These are phyloP conservation scores for Anastrepha ludens DNA, from an alignment of 1,140 invertebrate species.

Conservation along the genomic window DNA sequence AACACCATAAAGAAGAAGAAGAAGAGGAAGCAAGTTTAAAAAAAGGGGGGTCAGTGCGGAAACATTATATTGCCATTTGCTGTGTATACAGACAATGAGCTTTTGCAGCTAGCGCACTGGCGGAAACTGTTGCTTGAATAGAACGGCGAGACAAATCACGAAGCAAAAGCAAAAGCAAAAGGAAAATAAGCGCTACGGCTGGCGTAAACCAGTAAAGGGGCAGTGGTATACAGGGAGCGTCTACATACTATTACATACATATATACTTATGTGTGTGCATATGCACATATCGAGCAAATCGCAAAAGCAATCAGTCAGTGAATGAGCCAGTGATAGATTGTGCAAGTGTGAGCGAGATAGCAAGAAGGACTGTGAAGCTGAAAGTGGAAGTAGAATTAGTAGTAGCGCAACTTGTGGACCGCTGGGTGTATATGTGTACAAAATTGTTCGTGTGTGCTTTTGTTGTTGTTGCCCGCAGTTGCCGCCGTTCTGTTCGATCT, in stretches of 20 bases:
- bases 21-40: constrained; percentile 3
- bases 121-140: constrained; percentile 50
- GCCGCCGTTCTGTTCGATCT: background rate
- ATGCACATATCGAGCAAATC: background rate
- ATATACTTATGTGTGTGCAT: background rate
- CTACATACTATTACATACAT: background rate
- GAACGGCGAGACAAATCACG: constrained; percentile 23
- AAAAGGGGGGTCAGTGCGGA: constrained; percentile 31
- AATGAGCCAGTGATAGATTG: background rate
- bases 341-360: constrained; percentile 1
- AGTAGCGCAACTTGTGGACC: background rate
- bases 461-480: background rate
- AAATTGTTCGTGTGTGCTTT: background rate
- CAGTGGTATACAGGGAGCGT: background rate
- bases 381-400: constrained; percentile 47
- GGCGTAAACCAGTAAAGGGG: background rate
- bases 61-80: background rate
- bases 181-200: constrained; percentile 5
- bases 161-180: constrained; percentile 40
- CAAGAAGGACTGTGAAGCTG: background rate
- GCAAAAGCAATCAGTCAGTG: constrained; percentile 15
- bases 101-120: constrained; percentile 24
- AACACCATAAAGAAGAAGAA: background rate
- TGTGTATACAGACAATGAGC: background rate
- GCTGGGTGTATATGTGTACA: background rate